These are phyloP conservation scores for Sebastes minor DNA, from an alignment of 2,797 vertebrate genomes.

Conservation along the genomic window DNA sequence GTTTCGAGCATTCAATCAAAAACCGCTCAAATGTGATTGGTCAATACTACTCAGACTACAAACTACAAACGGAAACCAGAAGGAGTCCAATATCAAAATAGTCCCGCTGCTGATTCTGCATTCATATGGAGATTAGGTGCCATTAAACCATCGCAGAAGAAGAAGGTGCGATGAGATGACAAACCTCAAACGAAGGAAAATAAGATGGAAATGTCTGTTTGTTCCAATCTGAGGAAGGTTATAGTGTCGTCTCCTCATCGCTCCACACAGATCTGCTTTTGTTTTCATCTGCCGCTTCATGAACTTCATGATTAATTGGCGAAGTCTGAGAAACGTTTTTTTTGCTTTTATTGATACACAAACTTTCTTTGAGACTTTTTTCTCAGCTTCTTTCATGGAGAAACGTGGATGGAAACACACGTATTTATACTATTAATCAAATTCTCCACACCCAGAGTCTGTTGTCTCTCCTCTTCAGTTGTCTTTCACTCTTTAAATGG, in stretches of 20 bases:
- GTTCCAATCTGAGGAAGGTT: too few species aligned
- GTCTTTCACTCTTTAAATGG: neutral
- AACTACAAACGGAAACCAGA: neutral
- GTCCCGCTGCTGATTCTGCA: neutral
- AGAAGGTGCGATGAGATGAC: neutral
- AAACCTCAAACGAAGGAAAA: neutral
- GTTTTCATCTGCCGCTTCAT: neutral
- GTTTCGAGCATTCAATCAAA: neutral
- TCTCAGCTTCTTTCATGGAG: neutral
- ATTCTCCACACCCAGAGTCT: neutral
- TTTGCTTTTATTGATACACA: too few species aligned
- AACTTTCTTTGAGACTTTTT: neutral
- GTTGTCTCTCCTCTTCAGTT: neutral
- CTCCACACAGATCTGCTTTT: neutral
- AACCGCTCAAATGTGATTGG: neutral
- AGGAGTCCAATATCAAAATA: neutral
- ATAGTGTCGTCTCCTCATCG: too few species aligned
- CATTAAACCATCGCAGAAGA: neutral
- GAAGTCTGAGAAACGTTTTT: neutral
- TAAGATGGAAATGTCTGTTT: neutral
- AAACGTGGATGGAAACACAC: neutral
- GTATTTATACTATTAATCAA: neutral
- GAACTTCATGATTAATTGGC: neutral
- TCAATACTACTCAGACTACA: neutral
- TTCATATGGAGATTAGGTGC: neutral